Evolutionary conservation across 2,797 vertebrate genomes (phyloP).

Genomic region (Serranus cabrilla): DNA sequence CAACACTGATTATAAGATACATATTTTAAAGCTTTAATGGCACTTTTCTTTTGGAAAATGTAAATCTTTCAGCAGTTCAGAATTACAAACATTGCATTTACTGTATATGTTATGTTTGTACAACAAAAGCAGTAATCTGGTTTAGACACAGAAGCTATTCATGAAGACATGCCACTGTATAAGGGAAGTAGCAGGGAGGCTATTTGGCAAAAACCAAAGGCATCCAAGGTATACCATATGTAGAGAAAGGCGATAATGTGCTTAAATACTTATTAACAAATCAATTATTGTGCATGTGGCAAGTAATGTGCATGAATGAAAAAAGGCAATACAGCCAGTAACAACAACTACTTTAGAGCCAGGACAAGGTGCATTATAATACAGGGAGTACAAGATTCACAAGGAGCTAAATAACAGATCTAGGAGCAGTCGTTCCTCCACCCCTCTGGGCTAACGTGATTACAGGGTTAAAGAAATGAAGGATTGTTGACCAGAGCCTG

Average conservation of each 20-base stretch:
- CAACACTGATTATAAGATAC: background rate
- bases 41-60: slow-evolving; percentile 54
- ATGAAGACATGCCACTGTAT: slow-evolving; percentile 15
- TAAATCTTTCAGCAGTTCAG: slow-evolving; percentile 4
- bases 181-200: background rate
- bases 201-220: slow-evolving; percentile 56
- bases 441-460: slow-evolving; percentile 26
- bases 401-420: slow-evolving; percentile 27
- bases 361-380: slow-evolving; percentile 49
- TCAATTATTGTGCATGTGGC: slow-evolving; percentile 35
- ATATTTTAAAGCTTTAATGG: slow-evolving; percentile 61
- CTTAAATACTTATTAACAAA: slow-evolving; percentile 37
- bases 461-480: slow-evolving; percentile 54
- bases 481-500: slow-evolving; percentile 35
- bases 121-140: background rate
- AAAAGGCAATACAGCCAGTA: slow-evolving; percentile 40
- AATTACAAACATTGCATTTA: slow-evolving; percentile 18
- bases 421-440: slow-evolving; percentile 16
- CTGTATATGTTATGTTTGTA: background rate
- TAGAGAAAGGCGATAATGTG: slow-evolving; percentile 48
- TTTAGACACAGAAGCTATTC: slow-evolving; percentile 20
- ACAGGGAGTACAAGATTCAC: slow-evolving; percentile 33
- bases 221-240: slow-evolving; percentile 35
- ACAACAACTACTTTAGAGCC: slow-evolving; percentile 42
- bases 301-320: slow-evolving; percentile 12